These are phyloP conservation scores for Drosophila niveifrons DNA, from an alignment of 2,888 invertebrate species.

Conservation along the genomic window DNA sequence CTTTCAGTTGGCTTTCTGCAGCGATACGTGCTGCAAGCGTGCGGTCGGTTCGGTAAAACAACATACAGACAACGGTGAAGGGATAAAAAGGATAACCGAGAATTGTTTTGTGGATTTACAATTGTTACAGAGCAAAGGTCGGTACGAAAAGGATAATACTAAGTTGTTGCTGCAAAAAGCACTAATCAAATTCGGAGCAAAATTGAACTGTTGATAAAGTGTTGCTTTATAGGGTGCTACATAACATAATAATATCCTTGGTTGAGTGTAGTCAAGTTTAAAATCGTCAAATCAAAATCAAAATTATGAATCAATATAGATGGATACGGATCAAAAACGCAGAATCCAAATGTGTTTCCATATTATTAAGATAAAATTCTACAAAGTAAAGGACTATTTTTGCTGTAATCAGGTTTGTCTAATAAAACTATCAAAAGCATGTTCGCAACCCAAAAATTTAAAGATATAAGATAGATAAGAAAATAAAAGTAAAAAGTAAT, in stretches of 20 bases:
- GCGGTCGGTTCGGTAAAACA: constrained; percentile 60
- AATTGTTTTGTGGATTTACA: constrained; percentile 12
- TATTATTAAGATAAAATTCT: too few species aligned
- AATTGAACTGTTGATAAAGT: neutral
- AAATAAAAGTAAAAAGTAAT: too few species aligned
- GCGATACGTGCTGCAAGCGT: constrained; percentile 77
- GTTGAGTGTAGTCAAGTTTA: neutral
- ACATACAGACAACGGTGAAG: constrained; percentile 21
- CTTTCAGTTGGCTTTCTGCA: constrained; percentile 80
- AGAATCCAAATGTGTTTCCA: too few species aligned
- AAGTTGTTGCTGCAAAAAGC: neutral
- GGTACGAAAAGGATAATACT: constrained; percentile 41
- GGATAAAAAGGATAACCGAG: constrained; percentile 46
- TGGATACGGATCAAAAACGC: too few species aligned
- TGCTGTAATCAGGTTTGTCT: too few species aligned
- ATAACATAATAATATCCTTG: neutral
- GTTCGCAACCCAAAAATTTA: too few species aligned
- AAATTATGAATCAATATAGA: too few species aligned
- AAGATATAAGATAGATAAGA: too few species aligned
- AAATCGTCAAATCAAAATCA: too few species aligned
- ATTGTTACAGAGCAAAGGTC: constrained; percentile 41
- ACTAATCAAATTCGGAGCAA: neutral
- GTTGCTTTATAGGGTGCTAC: neutral
- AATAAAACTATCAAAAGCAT: too few species aligned
- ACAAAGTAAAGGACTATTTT: too few species aligned